These are phyloP conservation scores for Phymastichus coffea DNA, from an alignment of 1,140 invertebrate genomes.

Conservation along the genomic window DNA sequence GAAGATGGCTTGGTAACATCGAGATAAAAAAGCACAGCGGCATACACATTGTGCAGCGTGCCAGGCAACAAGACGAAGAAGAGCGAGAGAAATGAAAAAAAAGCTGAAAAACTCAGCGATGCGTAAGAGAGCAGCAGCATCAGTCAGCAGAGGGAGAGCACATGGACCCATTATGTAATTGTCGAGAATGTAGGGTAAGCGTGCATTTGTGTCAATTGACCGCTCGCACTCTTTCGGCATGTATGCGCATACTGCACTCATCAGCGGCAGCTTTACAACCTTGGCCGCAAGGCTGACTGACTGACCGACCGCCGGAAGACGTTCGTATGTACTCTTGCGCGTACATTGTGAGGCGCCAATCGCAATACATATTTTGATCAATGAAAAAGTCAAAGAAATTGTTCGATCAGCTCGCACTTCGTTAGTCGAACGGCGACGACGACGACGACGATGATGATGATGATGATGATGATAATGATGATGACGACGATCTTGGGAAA, in stretches of 20 bases:
- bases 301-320: slow-evolving; percentile 19
- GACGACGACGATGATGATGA: neutral
- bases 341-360: too few relatives aligned
- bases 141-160: neutral
- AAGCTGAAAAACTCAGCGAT: too few relatives aligned
- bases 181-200: slow-evolving; percentile 52
- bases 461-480: too few relatives aligned
- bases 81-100: too few relatives aligned
- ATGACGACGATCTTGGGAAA: neutral
- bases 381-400: neutral
- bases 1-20: too few relatives aligned
- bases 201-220: slow-evolving; percentile 55
- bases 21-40: too few relatives aligned
- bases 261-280: slow-evolving; percentile 32
- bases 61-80: too few relatives aligned
- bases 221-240: slow-evolving; percentile 23
- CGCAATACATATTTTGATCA: neutral
- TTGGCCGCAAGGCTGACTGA: slow-evolving; percentile 41
- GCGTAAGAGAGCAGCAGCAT: too few relatives aligned
- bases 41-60: too few relatives aligned
- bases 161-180: slow-evolving; percentile 48
- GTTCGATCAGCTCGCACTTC: too few relatives aligned
- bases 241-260: neutral
- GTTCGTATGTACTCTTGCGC: too few relatives aligned
- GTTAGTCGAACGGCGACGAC: neutral